Percentiles rank a stretch among this genome's conserved stretches.
phyloP scores from a whole-genome alignment of 2,797 vertebrate species.

The Synanceia verrucosa region DNA sequence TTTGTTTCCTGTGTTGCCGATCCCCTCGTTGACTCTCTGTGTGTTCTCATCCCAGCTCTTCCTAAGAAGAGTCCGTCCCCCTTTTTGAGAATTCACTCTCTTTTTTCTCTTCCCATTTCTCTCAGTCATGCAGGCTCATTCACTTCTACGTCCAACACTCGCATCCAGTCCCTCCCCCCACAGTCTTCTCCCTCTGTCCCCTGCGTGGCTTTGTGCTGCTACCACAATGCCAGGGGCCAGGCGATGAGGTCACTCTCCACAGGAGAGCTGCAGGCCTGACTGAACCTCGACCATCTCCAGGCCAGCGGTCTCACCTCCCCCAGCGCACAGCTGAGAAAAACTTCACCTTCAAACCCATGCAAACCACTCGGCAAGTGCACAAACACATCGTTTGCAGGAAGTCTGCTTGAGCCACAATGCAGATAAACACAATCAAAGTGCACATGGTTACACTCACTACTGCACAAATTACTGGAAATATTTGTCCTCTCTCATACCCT shows the following conservation, averaged over 20 bases:
- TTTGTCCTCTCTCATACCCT: slow-evolving; percentile 57
- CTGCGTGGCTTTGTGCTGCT: slow-evolving; percentile 76
- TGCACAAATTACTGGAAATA: slow-evolving; percentile 49
- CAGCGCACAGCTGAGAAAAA: too few species aligned
- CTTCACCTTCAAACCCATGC: slow-evolving; percentile 33
- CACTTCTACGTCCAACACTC: slow-evolving; percentile 54
- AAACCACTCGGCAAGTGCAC: slow-evolving; percentile 7
- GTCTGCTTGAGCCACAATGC: too few species aligned
- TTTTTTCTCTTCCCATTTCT: slow-evolving; percentile 42
- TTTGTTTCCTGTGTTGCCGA: slow-evolving; percentile 51
- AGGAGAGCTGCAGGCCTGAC: slow-evolving; percentile 80
- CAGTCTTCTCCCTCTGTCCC: slow-evolving; percentile 61
- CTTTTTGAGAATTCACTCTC: slow-evolving; percentile 39
- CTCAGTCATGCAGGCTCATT: slow-evolving; percentile 55
- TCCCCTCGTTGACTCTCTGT: slow-evolving; percentile 43
- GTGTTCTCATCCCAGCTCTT: slow-evolving; percentile 58
- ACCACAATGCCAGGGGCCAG: slow-evolving; percentile 79
- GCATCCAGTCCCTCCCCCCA: slow-evolving; percentile 68
- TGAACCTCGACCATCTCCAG: slow-evolving; percentile 71
- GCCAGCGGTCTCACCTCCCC: too few species aligned
- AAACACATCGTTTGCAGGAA: slow-evolving; percentile 8
- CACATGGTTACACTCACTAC: slow-evolving; percentile 12
- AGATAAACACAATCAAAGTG: slow-evolving; percentile 16
- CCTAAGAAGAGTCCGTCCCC: slow-evolving; percentile 54
- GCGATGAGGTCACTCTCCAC: slow-evolving; percentile 81